Base-by-base conservation (phyloP, 2,797 vertebrate species). In the Typhlichthys subterraneus region DNA sequence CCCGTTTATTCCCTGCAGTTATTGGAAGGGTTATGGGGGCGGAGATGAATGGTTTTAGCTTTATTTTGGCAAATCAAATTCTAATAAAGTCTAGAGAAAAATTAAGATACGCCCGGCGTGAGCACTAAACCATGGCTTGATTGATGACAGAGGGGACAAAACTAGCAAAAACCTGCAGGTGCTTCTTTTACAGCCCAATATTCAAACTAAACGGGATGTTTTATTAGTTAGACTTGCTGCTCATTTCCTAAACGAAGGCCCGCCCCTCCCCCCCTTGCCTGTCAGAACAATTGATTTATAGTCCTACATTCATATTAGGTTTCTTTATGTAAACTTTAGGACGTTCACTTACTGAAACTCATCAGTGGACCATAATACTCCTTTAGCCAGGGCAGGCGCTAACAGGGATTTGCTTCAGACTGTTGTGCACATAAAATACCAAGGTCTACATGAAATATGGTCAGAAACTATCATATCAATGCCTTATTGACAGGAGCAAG, bases 61-160 rank as follows among this genome's bases (percentile, higher is more conserved):
- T 90, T 89, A 87, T 87, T 80, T 92, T 92, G 90, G 91, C 90
- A 89, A 92, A 87, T 90, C 78, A 82, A 79, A 85, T 82, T 88
- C 87, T 77, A 90, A 93, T 91, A 92, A 92, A 92, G 78, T 80
- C 80, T 70, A 73, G 69, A 83, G 65, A 88, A 87, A 90, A 86
- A 85, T 80, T 76, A 33, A 72, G 78, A 86, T 72, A 79, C 73
- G 79, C 78, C 82, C 76, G 58, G 72, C 55, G 69, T 11, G 57
- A 75, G 66, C 65, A 57, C 69, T 85, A 85, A 85, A 83, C 63
- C 76, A 75, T 69, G 76, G 76, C 79, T 84, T 85, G 82, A 89
- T 85, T 90, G 82, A 91, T 89, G 82, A 52, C 47, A 61, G 76
- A 70, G 67, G 62, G 67, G 65, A 51, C 65, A 77, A 61, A 56